Evolutionary conservation across 2,113 vertebrate genomes (phyloP).

Genomic region (Petrocephalus microphthalmus): DNA sequence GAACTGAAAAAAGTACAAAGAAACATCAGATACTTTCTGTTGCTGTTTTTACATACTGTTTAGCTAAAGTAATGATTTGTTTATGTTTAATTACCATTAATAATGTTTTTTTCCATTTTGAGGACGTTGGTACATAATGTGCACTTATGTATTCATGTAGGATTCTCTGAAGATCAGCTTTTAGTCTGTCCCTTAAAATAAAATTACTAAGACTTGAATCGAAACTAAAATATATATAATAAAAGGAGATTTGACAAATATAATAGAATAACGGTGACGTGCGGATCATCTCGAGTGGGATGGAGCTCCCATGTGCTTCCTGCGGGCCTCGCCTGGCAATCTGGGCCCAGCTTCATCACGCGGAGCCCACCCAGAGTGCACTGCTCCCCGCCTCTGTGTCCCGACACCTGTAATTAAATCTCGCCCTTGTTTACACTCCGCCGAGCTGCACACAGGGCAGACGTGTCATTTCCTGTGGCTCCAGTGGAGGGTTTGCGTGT

Average conservation of each 20-base stretch:
- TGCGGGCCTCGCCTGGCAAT: slow-evolving; percentile 33
- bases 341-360: slow-evolving; percentile 43
- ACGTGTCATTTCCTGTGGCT: slow-evolving; percentile 4
- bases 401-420: slow-evolving; percentile 14
- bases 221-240: not conserved
- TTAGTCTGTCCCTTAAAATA: not conserved
- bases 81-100: not conserved
- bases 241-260: not conserved
- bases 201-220: not conserved
- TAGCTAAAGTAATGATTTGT: not conserved
- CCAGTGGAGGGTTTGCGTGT: not conserved
- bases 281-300: slow-evolving; percentile 35
- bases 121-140: not conserved
- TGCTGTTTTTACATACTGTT: not conserved
- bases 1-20: not conserved
- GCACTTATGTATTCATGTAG: not conserved
- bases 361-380: not conserved
- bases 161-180: not conserved
- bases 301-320: slow-evolving; percentile 26
- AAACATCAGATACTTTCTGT: not conserved
- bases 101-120: not conserved
- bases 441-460: not conserved
- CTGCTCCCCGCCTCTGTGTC: not conserved
- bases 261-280: not conserved
- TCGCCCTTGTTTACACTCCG: not conserved